Evolutionary conservation across 2,797 vertebrate species (phyloP).

Genomic region (Syngnathus rostellatus): DNA sequence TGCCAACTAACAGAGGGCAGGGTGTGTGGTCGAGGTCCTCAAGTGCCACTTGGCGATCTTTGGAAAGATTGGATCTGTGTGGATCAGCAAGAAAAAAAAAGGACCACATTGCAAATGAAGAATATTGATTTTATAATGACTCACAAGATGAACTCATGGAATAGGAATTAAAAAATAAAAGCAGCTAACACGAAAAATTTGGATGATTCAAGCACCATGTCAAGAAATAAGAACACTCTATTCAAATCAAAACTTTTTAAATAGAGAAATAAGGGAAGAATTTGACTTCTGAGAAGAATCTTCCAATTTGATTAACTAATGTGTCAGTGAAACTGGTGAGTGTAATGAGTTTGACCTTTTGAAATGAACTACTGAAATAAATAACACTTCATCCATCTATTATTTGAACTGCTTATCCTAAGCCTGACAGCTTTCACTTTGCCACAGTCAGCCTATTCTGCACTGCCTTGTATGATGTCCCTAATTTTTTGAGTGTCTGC

Average conservation of each 20-base stretch:
- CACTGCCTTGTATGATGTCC: conserved; percentile 72
- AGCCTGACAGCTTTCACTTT: background rate
- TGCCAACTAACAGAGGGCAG: conserved; percentile 64
- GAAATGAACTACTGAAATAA: no score
- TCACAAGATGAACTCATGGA: conserved; percentile 25
- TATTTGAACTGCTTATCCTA: background rate
- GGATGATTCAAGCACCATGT: no score
- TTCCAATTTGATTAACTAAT: no score
- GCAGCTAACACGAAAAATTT: no score
- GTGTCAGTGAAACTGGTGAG: no score
- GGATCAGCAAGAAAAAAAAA: conserved; percentile 15
- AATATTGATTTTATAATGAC: conserved; percentile 8
- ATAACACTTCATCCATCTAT: background rate
- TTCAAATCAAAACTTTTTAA: no score
- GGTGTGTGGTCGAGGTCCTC: conserved; percentile 75
- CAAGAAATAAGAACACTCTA: no score
- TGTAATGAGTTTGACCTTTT: no score
- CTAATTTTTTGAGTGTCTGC: conserved; percentile 78
- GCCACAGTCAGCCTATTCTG: conserved; percentile 8
- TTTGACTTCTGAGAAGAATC: no score
- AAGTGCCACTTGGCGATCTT: conserved; percentile 84
- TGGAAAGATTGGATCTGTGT: conserved; percentile 35
- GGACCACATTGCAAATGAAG: conserved; percentile 15
- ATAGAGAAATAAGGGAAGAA: no score
- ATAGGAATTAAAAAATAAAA: conserved; percentile 19